phyloP scores from a whole-genome alignment of 2,797 vertebrate species.

The Parambassis ranga region DNA sequence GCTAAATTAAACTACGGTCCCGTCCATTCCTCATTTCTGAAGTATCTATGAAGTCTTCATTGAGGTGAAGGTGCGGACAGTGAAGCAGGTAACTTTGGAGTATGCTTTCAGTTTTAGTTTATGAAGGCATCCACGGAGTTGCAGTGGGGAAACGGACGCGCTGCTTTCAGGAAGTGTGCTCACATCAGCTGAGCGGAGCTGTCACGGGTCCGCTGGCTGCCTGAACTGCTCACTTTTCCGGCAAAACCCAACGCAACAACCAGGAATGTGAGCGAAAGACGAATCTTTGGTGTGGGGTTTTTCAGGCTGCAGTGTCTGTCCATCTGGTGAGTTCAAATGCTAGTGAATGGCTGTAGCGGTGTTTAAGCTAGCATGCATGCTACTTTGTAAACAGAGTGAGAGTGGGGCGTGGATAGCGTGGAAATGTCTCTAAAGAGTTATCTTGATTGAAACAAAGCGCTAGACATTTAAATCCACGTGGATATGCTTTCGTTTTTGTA shows the following conservation, averaged over 20 bases:
- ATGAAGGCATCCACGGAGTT: neutral
- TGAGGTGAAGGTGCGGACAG: too few species aligned
- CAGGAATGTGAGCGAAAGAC: neutral
- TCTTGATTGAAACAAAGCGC: neutral
- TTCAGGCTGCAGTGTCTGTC: neutral
- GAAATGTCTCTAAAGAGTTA: too few species aligned
- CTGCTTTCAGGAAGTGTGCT: constrained; percentile 53
- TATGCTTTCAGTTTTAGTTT: neutral
- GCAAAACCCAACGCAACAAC: neutral
- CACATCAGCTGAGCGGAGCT: constrained; percentile 32
- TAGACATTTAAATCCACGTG: too few species aligned
- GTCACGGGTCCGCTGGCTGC: constrained; percentile 11
- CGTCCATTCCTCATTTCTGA: too few species aligned
- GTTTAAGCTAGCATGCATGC: constrained; percentile 38
- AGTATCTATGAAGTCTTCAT: too few species aligned
- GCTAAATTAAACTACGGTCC: too few species aligned
- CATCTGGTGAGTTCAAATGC: constrained; percentile 18
- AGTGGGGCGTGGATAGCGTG: neutral
- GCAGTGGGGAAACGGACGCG: neutral
- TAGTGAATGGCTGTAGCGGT: neutral
- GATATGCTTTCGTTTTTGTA: too few species aligned
- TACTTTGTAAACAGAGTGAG: constrained; percentile 4
- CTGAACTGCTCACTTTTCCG: neutral
- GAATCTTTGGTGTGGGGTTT: neutral
- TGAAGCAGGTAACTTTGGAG: too few species aligned